Conservation (phyloP, 2,888 invertebrate species). For the Protophormia terraenovae region DNA sequence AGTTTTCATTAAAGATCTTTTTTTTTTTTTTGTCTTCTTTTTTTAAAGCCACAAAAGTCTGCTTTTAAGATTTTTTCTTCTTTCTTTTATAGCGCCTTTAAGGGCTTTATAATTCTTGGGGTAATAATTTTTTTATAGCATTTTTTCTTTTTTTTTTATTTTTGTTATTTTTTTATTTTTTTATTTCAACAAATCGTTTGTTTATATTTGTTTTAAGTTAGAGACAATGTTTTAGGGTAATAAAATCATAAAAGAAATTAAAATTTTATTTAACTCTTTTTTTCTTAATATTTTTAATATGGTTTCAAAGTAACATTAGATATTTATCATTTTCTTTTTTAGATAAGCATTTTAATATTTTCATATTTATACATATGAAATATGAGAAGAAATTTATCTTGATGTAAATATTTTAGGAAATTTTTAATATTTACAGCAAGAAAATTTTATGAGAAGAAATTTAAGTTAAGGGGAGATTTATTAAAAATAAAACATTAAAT, state of each 20-base stretch:
- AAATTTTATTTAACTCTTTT: background rate
- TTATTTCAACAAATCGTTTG: background rate
- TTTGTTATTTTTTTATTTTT: conserved; percentile 24
- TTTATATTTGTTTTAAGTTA: conserved; percentile 5
- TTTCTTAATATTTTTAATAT: background rate
- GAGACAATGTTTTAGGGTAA: conserved; percentile 7
- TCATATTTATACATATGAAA: background rate
- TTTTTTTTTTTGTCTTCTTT: background rate
- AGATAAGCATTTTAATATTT: background rate
- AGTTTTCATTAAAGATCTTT: background rate
- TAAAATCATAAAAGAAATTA: conserved; percentile 22
- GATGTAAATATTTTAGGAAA: too few species aligned
- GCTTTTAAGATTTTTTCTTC: background rate
- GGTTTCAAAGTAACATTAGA: background rate
- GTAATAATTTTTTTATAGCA: conserved; percentile 28
- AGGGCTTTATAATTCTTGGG: conserved; percentile 2
- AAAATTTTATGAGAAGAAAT: background rate
- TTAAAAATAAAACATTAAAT: too few species aligned
- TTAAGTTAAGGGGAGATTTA: too few species aligned
- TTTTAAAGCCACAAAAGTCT: background rate
- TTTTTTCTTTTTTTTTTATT: background rate
- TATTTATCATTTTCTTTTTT: background rate
- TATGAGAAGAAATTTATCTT: background rate
- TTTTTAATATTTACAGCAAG: too few species aligned
- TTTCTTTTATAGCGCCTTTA: background rate